Evolutionary conservation across 1,140 invertebrate genomes (phyloP).

Genomic region (Aphelenchoides avenae): DNA sequence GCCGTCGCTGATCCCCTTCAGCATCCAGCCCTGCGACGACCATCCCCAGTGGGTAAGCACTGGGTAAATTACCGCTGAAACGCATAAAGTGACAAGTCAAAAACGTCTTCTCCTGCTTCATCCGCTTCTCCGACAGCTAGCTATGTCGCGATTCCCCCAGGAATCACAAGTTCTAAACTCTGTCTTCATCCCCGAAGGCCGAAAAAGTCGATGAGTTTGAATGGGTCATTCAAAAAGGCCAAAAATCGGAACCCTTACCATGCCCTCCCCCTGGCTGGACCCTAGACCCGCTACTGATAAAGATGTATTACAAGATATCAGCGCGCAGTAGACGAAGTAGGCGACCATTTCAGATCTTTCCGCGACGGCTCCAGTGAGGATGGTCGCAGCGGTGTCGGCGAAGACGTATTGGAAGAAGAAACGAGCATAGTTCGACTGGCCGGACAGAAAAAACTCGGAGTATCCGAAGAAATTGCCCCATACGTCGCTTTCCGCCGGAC

Average conservation of each 20-base stretch:
- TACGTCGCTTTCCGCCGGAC: conserved; percentile 47
- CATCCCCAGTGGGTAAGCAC: conserved; percentile 66
- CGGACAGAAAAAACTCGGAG: conserved; percentile 37
- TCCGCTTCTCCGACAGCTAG: no score
- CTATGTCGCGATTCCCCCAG: no score
- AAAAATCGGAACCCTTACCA: no score
- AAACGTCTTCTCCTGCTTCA: no score
- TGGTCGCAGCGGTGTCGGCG: conserved; percentile 63
- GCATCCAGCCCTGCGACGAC: conserved; percentile 60
- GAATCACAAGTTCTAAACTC: no score
- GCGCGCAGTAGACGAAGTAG: conserved; percentile 65
- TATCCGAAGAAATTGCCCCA: conserved; percentile 35
- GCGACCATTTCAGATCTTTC: conserved; percentile 65
- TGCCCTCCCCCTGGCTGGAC: no score
- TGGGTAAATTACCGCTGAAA: conserved; percentile 64
- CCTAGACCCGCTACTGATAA: no score
- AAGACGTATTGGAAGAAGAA: conserved; percentile 65
- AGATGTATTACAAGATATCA: conserved; percentile 60
- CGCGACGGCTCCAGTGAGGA: conserved; percentile 65
- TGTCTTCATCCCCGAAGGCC: no score
- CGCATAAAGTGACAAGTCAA: no score
- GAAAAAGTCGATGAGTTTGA: no score
- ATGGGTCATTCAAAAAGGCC: no score
- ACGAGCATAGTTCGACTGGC: conserved; percentile 31
- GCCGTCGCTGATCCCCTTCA: no score